Base-by-base conservation (phyloP, 2,888 invertebrate genomes). In the Clostera curtula region DNA sequence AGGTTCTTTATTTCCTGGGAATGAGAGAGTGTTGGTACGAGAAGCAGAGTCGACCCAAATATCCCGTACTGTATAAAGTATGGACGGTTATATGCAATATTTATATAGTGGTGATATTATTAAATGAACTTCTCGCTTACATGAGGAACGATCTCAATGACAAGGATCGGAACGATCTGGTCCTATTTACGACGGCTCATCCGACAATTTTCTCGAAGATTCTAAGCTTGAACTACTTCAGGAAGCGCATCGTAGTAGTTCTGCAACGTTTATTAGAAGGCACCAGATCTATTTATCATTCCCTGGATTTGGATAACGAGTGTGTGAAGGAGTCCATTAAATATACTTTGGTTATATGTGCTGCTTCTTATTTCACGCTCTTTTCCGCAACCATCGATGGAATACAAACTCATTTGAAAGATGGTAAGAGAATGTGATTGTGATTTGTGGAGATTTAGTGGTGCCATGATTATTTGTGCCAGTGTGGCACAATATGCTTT, bases 11-110 rank as follows among this genome's bases (percentile, higher is more conserved):
- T 38, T 58, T 46, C 10, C 32, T 62, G 2, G 72, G 70, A 0
- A 31, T 62, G 12, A 66, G 67, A 0, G 48, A 61, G 5, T 56
- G 50, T 23, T 70, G 70, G 71, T 67, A 65, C 27, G 64, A 65
- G 31, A 33, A 43, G 10, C 25, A 17, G 0, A 29, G 37, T n/a
- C 27, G 4, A 18, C 3, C 18, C 6, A n/a, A 3, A 36, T 2
- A 40, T 51, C 1, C 34, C 19, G 12, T 31, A 25, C 2, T 27
- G 41, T 69, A 69, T 22, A 33, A 19, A 1, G 6, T 50, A 1
- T 73, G 68, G 63, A 39, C 37, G 5, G 5, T 41, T 0, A n/a
- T 62, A 1, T 33, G 58, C 0, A 67, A 71, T 26, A 12, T 27
- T 1, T 72, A 52, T 25, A 24, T 57, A 1, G 21, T 63, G 2